Evolutionary conservation across 2,113 vertebrate genomes (phyloP).

Genomic region (Aphyosemion australe): DNA sequence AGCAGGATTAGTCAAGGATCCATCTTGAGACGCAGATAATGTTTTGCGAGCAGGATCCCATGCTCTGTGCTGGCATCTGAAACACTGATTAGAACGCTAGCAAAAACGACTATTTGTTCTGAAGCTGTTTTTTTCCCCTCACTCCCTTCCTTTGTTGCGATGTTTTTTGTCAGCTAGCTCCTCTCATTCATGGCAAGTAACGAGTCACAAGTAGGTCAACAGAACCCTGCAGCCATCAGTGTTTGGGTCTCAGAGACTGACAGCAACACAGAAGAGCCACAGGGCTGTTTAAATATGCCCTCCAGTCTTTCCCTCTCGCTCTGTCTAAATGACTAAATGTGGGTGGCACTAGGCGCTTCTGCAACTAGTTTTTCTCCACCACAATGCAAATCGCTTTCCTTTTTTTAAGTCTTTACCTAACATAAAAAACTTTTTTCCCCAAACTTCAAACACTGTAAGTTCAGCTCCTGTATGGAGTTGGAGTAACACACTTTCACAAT

Average conservation of each 20-base stretch:
- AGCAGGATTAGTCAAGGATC: conserved; percentile 82
- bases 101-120: conserved; percentile 75
- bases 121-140: conserved; percentile 59
- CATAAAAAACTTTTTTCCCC: conserved; percentile 22
- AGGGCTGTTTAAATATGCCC: conserved; percentile 71
- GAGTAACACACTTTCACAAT: conserved; percentile 52
- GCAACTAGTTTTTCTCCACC: conserved; percentile 49
- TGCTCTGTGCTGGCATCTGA: conserved; percentile 69
- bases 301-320: conserved; percentile 48
- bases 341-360: conserved; percentile 36
- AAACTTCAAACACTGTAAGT: conserved; percentile 35
- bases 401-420: conserved; percentile 45
- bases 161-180: conserved; percentile 68
- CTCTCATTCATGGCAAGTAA: conserved; percentile 61
- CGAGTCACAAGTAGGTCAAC: conserved; percentile 77
- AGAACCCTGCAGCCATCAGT: conserved; percentile 54
- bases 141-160: conserved; percentile 53
- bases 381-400: conserved; percentile 40
- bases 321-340: conserved; percentile 58
- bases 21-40: conserved; percentile 82
- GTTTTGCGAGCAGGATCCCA: conserved; percentile 71
- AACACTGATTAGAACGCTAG: conserved; percentile 71
- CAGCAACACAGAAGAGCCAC: conserved; percentile 70
- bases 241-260: conserved; percentile 59
- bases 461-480: conserved; percentile 43